Evolutionary conservation across 2,113 vertebrate species (phyloP).

Genomic region (Burhinus oedicnemus): DNA sequence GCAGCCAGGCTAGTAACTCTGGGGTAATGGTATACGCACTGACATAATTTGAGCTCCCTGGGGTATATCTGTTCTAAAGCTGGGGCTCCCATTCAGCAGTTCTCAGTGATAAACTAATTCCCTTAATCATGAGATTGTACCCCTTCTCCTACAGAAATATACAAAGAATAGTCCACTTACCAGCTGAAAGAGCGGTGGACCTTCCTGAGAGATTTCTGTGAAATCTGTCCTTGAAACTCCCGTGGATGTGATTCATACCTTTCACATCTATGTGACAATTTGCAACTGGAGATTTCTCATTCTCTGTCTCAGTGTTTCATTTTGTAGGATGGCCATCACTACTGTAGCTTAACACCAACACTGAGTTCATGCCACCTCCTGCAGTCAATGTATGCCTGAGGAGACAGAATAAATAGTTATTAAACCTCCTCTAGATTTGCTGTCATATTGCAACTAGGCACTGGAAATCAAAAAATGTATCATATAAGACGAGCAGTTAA

Average conservation of each 20-base stretch:
- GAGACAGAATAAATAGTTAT: slow-evolving; percentile 40
- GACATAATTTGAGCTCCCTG: neutral
- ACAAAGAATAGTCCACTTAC: neutral
- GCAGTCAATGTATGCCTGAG: neutral
- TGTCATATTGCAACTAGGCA: slow-evolving; percentile 54
- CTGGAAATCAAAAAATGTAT: slow-evolving; percentile 57
- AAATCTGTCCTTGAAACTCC: neutral
- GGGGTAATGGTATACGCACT: neutral
- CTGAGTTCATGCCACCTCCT: neutral
- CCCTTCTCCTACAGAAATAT: neutral
- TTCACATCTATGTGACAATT: neutral
- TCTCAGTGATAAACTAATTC: neutral
- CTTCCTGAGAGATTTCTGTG: neutral
- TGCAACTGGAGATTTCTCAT: neutral
- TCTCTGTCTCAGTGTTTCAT: neutral
- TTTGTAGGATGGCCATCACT: neutral
- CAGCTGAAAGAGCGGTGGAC: neutral
- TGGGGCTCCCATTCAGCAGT: neutral
- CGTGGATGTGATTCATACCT: neutral
- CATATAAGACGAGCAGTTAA: slow-evolving; percentile 32
- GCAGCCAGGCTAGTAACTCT: neutral
- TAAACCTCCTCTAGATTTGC: slow-evolving; percentile 31
- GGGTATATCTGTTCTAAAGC: neutral
- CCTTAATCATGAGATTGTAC: neutral
- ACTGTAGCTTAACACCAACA: neutral